These are phyloP conservation scores for Phycodurus eques DNA, from an alignment of 2,113 vertebrate species.

Conservation along the genomic window DNA sequence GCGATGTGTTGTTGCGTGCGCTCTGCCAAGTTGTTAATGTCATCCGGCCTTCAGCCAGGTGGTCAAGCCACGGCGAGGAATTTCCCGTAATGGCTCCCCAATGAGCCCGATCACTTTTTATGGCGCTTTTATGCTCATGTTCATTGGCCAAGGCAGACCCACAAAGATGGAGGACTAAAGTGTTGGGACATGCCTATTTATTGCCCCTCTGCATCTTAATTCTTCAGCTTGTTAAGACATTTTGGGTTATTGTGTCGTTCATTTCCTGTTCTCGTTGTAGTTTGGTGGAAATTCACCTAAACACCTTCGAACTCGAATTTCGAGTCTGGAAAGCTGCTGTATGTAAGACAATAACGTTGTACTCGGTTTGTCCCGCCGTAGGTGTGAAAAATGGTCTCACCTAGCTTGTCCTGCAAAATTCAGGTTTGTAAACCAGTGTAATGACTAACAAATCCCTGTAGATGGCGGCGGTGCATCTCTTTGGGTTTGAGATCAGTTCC, in stretches of 20 bases:
- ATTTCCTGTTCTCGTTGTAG: too few relatives aligned
- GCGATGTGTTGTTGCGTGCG: slow-evolving; percentile 22
- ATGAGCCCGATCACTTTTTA: slow-evolving; percentile 20
- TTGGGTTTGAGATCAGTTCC: too few relatives aligned
- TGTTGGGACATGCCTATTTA: neutral
- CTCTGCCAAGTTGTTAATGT: slow-evolving; percentile 34
- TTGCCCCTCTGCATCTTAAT: neutral
- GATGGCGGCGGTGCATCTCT: too few relatives aligned
- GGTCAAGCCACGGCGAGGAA: slow-evolving; percentile 24
- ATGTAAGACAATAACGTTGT: too few relatives aligned
- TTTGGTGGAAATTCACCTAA: too few relatives aligned
- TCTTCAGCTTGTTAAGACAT: neutral
- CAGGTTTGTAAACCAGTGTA: too few relatives aligned
- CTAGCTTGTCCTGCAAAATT: too few relatives aligned
- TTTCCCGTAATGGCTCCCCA: slow-evolving; percentile 21
- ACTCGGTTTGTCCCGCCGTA: too few relatives aligned
- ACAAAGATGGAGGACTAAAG: neutral
- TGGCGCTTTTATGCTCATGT: slow-evolving; percentile 8
- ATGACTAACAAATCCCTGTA: too few relatives aligned
- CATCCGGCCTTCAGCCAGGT: slow-evolving; percentile 40
- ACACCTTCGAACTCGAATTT: neutral
- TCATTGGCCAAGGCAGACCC: neutral
- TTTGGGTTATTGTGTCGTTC: neutral
- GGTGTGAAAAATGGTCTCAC: too few relatives aligned
- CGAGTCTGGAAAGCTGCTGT: too few relatives aligned